Base-by-base conservation (phyloP, 2,113 vertebrate species). In the Eulemur rufifrons region DNA sequence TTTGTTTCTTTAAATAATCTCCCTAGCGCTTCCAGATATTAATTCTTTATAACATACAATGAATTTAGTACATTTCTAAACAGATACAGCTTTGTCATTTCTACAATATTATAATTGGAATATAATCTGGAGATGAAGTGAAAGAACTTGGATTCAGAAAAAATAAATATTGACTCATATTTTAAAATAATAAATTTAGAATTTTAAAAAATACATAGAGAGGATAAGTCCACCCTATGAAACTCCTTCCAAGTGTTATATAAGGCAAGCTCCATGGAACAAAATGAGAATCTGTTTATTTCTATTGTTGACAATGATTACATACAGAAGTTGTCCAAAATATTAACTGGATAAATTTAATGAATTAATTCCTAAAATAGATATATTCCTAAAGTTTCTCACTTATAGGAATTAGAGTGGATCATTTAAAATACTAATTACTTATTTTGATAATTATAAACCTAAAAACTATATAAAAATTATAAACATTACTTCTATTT, bases 171-270 rank as follows among this genome's bases (percentile, higher is more conserved):
- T 39, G 78, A 61, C 29, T 89, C 76, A 73, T 21, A 54, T 86
- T 92, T 91, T 61, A 61, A 74, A 74, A 77, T 37, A 39, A 18
- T 52, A n/a, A 69, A 59, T 61, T 50, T 47, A 88, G n/a, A 64
- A 39, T 84, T 88, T 78, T 94, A 25, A 78, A 56, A 82, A 34
- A 54, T 61, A 39, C n/a, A 94, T 2, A 63, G 39, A 25, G 6
- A 17, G 0, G 1, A 1, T 92, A 14, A 42, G 11, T 42, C 7
- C 5, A 59, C 0, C 29, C 15, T 68, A 64, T 12, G 10, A 59
- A 74, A 85, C 11, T 32, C 20, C 12, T 6, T 45, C 9, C 0
- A 81, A 81, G 15, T 54, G 3, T 68, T 93, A 15, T 2, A 9
- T 66, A 37, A 18, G 10, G 25, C 4, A 87, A 54, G 12, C 9